A percentile compares a stretch with the other conserved stretches of the same genome.
These are phyloP conservation scores for Zaprionus africanus DNA, from an alignment of 1,140 invertebrate genomes.

Conservation along the genomic window DNA sequence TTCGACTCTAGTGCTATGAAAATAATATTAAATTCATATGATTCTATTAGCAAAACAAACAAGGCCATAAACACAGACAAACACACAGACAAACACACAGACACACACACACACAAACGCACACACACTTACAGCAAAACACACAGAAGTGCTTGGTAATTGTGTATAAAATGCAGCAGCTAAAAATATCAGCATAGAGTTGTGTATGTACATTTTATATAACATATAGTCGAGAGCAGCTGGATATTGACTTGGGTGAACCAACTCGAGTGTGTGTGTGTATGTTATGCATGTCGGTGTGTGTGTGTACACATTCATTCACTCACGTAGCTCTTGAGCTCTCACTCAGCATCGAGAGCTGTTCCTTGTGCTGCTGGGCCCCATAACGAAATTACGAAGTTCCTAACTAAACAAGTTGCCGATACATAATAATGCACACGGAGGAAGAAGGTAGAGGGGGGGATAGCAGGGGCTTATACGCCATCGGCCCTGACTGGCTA, in stretches of 20 bases:
- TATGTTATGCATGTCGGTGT: constrained; percentile 4
- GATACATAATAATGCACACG: constrained; percentile 66
- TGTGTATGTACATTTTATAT: constrained; percentile 20
- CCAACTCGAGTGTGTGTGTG: background rate
- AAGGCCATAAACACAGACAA: constrained; percentile 35
- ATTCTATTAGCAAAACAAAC: constrained; percentile 78
- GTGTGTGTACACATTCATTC: constrained; percentile 23
- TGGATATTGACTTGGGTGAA: constrained; percentile 5
- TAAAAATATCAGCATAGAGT: constrained; percentile 67
- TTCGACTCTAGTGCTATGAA: constrained; percentile 21
- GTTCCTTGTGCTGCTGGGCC: constrained; percentile 33
- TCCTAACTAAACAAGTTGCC: constrained; percentile 74
- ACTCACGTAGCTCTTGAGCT: constrained; percentile 47
- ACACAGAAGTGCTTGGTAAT: constrained; percentile 35
- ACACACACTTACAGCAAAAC: constrained; percentile 14
- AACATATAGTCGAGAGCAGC: background rate
- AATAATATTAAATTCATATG: constrained; percentile 63
- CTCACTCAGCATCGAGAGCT: constrained; percentile 26
- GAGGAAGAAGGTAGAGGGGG: background rate
- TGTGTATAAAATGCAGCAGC: constrained; percentile 47
- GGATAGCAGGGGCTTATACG: background rate
- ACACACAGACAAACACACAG: constrained; percentile 36
- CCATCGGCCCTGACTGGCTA: background rate
- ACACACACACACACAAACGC: constrained; percentile 41
- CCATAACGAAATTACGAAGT: constrained; percentile 74